Conservation (phyloP, 1,140 invertebrate genomes). For the Pseudomyrmex sp. region DNA sequence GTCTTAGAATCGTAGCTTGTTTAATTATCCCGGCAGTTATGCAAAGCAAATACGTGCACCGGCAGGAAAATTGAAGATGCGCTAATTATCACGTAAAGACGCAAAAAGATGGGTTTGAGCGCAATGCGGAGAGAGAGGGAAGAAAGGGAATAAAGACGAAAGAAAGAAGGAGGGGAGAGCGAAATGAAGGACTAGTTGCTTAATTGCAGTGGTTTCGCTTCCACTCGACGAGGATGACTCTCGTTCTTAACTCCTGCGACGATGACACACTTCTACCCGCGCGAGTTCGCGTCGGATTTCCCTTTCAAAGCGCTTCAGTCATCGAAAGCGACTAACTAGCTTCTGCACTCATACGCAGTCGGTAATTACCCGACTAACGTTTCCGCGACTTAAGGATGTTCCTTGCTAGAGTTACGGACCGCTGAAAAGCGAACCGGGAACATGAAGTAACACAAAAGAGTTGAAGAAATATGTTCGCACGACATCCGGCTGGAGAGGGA, state of each 20-base stretch:
- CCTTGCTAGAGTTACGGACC: not conserved
- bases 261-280: constrained; percentile 45
- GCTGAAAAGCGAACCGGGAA: no score
- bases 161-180: not conserved
- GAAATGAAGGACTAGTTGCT: constrained; percentile 54
- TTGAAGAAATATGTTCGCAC: not conserved
- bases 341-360: constrained; percentile 44
- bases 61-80: constrained; percentile 72
- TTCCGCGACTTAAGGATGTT: constrained; percentile 1
- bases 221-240: constrained; percentile 67
- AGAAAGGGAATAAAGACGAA: not conserved
- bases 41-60: constrained; percentile 73
- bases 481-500: not conserved
- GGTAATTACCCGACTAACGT: constrained; percentile 55
- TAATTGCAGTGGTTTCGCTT: constrained; percentile 71
- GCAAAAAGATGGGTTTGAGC: constrained; percentile 32
- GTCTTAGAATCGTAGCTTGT: constrained; percentile 67
- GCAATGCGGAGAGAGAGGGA: not conserved
- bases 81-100: constrained; percentile 75
- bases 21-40: constrained; percentile 75
- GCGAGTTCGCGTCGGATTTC: constrained; percentile 33
- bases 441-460: not conserved
- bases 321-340: constrained; percentile 61
- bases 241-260: constrained; percentile 60
- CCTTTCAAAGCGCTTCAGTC: constrained; percentile 11